Evolutionary conservation across 1,140 invertebrate species (phyloP).

Genomic region (Achroia grisella): DNA sequence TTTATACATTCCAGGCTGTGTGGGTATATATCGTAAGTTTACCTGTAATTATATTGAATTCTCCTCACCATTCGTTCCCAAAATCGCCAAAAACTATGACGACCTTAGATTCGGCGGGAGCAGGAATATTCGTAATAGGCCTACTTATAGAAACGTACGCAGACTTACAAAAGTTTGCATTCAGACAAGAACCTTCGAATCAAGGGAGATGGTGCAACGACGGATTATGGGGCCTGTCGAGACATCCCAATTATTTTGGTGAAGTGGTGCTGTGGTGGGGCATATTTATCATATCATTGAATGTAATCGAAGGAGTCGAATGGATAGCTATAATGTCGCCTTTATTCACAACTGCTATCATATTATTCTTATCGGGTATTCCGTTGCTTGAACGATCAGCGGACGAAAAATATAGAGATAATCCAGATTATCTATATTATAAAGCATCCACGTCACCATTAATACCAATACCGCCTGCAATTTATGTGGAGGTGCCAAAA

Average conservation of each 20-base stretch:
- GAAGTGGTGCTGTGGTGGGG: slow-evolving; percentile 97
- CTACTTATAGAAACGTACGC: slow-evolving; percentile 91
- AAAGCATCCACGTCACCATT: slow-evolving; percentile 90
- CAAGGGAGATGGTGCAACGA: slow-evolving; percentile 93
- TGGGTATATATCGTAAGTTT: slow-evolving; percentile 95
- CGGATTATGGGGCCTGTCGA: slow-evolving; percentile 90
- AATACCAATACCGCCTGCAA: slow-evolving; percentile 87
- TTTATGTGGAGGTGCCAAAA: slow-evolving; percentile 88
- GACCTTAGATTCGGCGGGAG: slow-evolving; percentile 87
- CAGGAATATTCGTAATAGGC: slow-evolving; percentile 87
- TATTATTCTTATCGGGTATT: slow-evolving; percentile 91
- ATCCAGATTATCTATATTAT: slow-evolving; percentile 88
- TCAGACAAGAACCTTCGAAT: slow-evolving; percentile 89
- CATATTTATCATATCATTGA: slow-evolving; percentile 91
- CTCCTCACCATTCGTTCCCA: slow-evolving; percentile 85
- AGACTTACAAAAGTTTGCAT: slow-evolving; percentile 93
- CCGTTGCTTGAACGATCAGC: slow-evolving; percentile 88
- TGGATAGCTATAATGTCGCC: slow-evolving; percentile 91
- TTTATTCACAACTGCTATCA: slow-evolving; percentile 90
- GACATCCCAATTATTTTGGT: slow-evolving; percentile 97
- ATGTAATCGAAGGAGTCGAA: slow-evolving; percentile 86
- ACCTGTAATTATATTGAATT: slow-evolving; percentile 93
- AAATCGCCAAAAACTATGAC: slow-evolving; percentile 88
- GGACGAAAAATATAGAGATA: slow-evolving; percentile 90
- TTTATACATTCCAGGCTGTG: slow-evolving; percentile 94